Conservation (phyloP, 2,797 vertebrate genomes). For the Notolabrus celidotus region DNA sequence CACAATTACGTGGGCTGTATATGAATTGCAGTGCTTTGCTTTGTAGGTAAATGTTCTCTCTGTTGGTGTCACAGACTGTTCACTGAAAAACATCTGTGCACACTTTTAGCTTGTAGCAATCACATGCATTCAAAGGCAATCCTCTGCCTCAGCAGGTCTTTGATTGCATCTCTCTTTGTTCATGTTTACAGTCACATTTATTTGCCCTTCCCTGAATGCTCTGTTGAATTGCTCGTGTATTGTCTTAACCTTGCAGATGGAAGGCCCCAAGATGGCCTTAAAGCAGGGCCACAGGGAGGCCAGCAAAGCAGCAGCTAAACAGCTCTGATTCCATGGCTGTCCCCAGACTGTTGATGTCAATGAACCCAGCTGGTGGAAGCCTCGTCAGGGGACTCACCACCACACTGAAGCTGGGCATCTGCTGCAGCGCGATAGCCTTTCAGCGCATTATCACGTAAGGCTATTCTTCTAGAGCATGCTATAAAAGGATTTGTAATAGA, state of each 20-base stretch:
- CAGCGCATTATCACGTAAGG: constrained; percentile 55
- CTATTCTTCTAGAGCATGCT: constrained; percentile 67
- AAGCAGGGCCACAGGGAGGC: constrained; percentile 46
- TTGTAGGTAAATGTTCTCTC: too few relatives aligned
- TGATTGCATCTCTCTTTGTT: constrained; percentile 32
- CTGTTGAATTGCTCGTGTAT: constrained; percentile 36
- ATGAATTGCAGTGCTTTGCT: neutral
- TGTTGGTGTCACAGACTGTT: neutral
- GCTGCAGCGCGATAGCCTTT: constrained; percentile 72
- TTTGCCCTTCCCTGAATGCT: constrained; percentile 45
- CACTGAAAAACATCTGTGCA: neutral
- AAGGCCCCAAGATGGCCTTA: constrained; percentile 51
- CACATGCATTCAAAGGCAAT: constrained; percentile 11
- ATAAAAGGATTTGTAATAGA: constrained; percentile 72
- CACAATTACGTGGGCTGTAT: neutral
- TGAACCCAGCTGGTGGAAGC: constrained; percentile 66
- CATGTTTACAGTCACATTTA: constrained; percentile 47
- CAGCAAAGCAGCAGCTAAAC: constrained; percentile 36
- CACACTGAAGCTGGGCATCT: constrained; percentile 65
- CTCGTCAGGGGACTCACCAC: constrained; percentile 63
- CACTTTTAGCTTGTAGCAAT: constrained; percentile 13
- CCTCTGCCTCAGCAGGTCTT: constrained; percentile 23
- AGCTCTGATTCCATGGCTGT: constrained; percentile 57
- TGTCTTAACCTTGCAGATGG: constrained; percentile 62
- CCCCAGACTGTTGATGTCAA: constrained; percentile 62